phyloP scores from a whole-genome alignment of 2,113 vertebrate species.

The Mionectes macconnelli region DNA sequence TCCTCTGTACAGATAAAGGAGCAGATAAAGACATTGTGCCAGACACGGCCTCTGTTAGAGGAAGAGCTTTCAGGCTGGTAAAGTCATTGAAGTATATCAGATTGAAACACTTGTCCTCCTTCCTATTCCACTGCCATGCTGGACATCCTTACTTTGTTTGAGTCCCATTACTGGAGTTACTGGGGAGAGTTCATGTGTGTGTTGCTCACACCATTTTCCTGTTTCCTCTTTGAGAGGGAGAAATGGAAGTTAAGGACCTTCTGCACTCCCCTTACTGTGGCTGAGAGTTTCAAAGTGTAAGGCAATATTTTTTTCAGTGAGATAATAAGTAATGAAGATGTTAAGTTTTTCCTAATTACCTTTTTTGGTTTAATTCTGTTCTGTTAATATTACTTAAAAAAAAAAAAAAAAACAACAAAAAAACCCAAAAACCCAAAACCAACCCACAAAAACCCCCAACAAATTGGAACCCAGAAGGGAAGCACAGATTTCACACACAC shows the following conservation, averaged over 20 bases:
- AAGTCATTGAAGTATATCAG: constrained; percentile 34
- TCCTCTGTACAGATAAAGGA: constrained; percentile 41
- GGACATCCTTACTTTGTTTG: neutral
- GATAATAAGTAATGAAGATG: neutral
- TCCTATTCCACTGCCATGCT: neutral
- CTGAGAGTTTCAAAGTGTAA: neutral
- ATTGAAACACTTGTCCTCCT: constrained; percentile 19
- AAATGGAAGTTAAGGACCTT: neutral
- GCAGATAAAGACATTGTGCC: constrained; percentile 32
- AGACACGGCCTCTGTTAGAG: neutral
- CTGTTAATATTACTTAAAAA: neutral
- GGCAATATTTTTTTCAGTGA: neutral
- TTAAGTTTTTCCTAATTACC: neutral
- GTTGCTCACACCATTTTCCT: neutral
- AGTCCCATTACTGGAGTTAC: neutral
- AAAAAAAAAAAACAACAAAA: neutral
- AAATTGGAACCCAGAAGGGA: neutral
- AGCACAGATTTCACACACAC: fast-evolving
- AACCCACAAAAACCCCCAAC: no score
- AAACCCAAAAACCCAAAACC: no score
- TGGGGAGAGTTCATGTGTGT: neutral
- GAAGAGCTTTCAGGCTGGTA: constrained; percentile 40
- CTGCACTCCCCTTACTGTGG: neutral
- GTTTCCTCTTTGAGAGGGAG: neutral
- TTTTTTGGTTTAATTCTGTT: neutral